Evolutionary conservation across 2,113 vertebrate species (phyloP), one percentile per base, ranked within the genome.

Genomic region (Platichthys stellatus): DNA sequence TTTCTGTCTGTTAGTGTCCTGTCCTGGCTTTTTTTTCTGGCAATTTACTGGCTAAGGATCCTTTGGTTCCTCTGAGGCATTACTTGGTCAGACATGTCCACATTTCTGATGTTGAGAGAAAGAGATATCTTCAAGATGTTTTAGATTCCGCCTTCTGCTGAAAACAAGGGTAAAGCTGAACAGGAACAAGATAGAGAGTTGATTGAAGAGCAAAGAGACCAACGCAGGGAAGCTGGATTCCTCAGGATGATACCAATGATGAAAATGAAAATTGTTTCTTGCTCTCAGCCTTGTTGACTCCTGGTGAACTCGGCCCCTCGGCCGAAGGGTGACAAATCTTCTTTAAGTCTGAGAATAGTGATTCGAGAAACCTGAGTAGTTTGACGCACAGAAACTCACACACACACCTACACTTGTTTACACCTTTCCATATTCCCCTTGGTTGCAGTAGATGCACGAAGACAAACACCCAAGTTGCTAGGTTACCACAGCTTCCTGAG

Each of bases 401-500:
- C 24, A 63, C 63, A 31, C 31, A 31, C 31, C 31, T 31, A 31
- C 31, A 76, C 83, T 54, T 91, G 88, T 93, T 92, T 92, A 90
- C 91, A 74, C 35, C 24, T 23, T 60, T 76, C 20, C 57, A 14
- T 63, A 56, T 80, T 92, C 86, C 88, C 88, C 5, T 14, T n/a
- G 71, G 83, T 57, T n/a, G 20, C 78, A 53, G 65, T 3, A 23
- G 78, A 77, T 76, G 64, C 65, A 54, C 72, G 74, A 83, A 84
- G 75, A 54, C 74, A 85, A 88, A 87, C 81, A 66, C 31, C 38
- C 26, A 2, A 47, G 90, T 92, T 89, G 86, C 90, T 83, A 74
- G 58, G 92, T 81, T 79, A 91, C 88, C 59, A 20, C 21, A 43
- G 47, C 56, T 57, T 87, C 87, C 35, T 49, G 15, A 40, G 81